Base-by-base conservation (phyloP, 2,797 vertebrate genomes). In the Catostomus latipinnis region DNA sequence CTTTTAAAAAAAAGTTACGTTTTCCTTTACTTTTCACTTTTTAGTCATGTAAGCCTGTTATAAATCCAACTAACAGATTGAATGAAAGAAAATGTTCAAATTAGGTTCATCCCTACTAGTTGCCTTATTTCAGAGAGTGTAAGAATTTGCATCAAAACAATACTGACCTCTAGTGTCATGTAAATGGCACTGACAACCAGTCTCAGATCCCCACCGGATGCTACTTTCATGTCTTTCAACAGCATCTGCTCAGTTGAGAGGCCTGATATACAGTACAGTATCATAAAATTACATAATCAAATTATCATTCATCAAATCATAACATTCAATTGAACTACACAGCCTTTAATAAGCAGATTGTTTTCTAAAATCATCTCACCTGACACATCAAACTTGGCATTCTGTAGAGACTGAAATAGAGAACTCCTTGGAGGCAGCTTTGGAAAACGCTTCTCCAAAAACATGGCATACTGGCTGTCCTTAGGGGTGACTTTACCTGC, bases 211-310 rank as follows among this genome's bases (percentile, higher is more conserved):
- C 89, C 92, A 0, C 83, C 82, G 0, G 89, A 90, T 14, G 95
- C 77, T 0, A 84, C 89, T 83, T 99, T 99, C 91, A 97, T 94
- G 91, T 99, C 97, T 85, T 98, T 99, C 80, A 95, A 82, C 85
- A 98, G 86, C 96, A 98, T 96, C 90, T 98, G 96, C 72, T 97
- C 95, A 0, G 95, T 96, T 0, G 90, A 95, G 84, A 98, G 91
- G 77, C 94, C 97, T 98, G 88, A 48, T 11, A 48, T 6, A 78
- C 54, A 82, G 16, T 10, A 72, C 11, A 80, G n/a, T 46, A 53
- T 5, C 1, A 11, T 63, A 13, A 43, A 13, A 49, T 78, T 62
- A 16, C 0, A 16, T 12, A 6, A 71, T 67, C 3, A 54, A 63
- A 18, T 52, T 9, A 67, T n/a, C 14, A 16, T n/a, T 11, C 9